A percentile compares a stretch with the other conserved stretches of the same genome.
phyloP scores from a whole-genome alignment of 2,113 vertebrate species.

The Mesitornis unicolor region DNA sequence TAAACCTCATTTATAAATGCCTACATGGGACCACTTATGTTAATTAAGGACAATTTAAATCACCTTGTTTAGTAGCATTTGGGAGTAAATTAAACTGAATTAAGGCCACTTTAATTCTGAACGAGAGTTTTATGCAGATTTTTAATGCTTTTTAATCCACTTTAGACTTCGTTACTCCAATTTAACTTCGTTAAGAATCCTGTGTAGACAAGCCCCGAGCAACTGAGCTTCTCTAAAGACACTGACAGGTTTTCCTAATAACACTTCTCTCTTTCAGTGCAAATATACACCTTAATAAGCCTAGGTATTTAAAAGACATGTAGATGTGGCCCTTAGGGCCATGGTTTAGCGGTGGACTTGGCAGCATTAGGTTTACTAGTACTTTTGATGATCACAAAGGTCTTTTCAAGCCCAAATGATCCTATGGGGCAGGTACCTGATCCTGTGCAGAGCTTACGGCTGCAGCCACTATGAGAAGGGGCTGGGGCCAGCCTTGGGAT shows the following conservation, averaged over 20 bases:
- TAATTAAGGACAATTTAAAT: slow-evolving; percentile 39
- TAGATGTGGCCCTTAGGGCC: too few relatives aligned
- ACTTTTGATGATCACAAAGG: too few relatives aligned
- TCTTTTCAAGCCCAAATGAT: too few relatives aligned
- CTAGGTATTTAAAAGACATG: too few relatives aligned
- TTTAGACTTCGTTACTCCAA: background rate
- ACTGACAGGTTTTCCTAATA: too few relatives aligned
- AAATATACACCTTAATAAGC: too few relatives aligned
- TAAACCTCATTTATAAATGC: slow-evolving; percentile 4
- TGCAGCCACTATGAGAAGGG: background rate
- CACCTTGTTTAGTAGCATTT: slow-evolving; percentile 17
- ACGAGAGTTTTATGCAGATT: slow-evolving; percentile 10
- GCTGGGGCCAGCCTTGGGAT: background rate
- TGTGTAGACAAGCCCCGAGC: background rate
- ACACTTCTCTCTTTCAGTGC: too few relatives aligned
- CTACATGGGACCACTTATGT: slow-evolving; percentile 13
- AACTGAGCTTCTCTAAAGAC: too few relatives aligned
- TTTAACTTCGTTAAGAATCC: background rate
- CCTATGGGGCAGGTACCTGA: background rate
- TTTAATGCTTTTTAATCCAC: background rate
- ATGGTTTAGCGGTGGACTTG: too few relatives aligned
- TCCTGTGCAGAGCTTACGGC: background rate
- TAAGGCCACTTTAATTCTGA: slow-evolving; percentile 2
- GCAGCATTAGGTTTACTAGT: too few relatives aligned
- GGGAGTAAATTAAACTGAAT: slow-evolving; percentile 31